These are phyloP conservation scores for Felis chaus DNA, from an alignment of 2,113 vertebrate genomes.

Conservation along the genomic window DNA sequence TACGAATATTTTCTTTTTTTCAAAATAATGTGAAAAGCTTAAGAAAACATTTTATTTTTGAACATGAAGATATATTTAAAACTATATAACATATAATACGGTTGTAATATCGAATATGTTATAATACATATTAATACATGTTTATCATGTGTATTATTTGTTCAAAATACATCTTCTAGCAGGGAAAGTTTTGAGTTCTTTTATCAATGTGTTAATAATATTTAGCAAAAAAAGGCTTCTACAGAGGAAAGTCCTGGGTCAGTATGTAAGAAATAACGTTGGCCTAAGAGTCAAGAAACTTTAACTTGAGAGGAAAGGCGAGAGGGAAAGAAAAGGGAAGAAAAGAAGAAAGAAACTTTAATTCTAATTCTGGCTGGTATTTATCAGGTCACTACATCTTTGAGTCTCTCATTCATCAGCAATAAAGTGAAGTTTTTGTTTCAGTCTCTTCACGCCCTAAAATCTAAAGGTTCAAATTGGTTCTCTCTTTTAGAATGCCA, in stretches of 20 bases:
- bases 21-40: neutral
- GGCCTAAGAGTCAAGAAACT: neutral
- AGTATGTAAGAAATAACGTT: neutral
- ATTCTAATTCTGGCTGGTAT: neutral
- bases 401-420: neutral
- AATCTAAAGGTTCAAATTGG: constrained; percentile 22
- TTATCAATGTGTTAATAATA: neutral
- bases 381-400: neutral
- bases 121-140: neutral
- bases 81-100: neutral
- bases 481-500: neutral
- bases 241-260: neutral
- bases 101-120: neutral
- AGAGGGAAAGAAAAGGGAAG: neutral
- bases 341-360: neutral
- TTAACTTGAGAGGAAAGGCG: neutral
- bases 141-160: neutral
- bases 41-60: neutral
- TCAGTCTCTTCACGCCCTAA: neutral
- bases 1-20: neutral
- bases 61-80: neutral
- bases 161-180: neutral
- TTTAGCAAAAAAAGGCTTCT: neutral
- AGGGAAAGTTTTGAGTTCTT: neutral
- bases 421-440: neutral